A percentile compares a stretch with the other conserved stretches of the same genome.
These are phyloP conservation scores for Panagrolaimus sp. DNA, from an alignment of 1,140 invertebrate genomes.

Conservation along the genomic window DNA sequence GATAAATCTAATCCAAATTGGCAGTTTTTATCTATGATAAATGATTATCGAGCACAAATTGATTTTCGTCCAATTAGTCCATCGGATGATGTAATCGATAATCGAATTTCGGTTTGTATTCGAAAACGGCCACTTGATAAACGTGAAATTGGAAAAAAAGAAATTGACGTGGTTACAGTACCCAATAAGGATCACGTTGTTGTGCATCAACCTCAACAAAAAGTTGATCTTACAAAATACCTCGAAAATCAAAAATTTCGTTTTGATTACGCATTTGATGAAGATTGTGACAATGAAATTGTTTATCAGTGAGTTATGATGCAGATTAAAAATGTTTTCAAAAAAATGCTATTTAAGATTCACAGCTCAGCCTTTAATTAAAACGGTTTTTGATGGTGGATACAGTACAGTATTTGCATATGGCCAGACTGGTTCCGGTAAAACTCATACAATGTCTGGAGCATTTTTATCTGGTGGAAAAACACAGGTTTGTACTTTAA, in stretches of 20 bases:
- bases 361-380: slow-evolving; percentile 83
- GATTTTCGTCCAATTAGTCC: slow-evolving; percentile 82
- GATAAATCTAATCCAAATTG: slow-evolving; percentile 13
- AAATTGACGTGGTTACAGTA: slow-evolving; percentile 74
- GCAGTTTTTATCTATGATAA: slow-evolving; percentile 75
- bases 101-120: slow-evolving; percentile 97
- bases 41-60: slow-evolving; percentile 78
- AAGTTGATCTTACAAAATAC: slow-evolving; percentile 97
- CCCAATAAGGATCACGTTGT: slow-evolving; percentile 88
- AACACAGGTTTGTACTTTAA: slow-evolving; percentile 60
- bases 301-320: slow-evolving; percentile 93
- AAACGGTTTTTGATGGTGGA: slow-evolving; percentile 87
- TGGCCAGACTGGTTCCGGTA: slow-evolving; percentile 82
- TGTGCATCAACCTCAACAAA: slow-evolving; percentile 77
- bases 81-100: slow-evolving; percentile 79
- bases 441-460: slow-evolving; percentile 71
- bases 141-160: slow-evolving; percentile 63
- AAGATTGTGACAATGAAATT: slow-evolving; percentile 85
- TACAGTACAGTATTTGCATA: slow-evolving; percentile 98
- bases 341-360: slow-evolving; percentile 62
- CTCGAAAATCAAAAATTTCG: slow-evolving; percentile 95
- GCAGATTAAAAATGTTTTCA: slow-evolving; percentile 22
- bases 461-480: slow-evolving; percentile 69
- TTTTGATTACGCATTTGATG: slow-evolving; percentile 98
- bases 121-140: slow-evolving; percentile 90